These are phyloP conservation scores for Vireo griseus DNA, from an alignment of 2,797 vertebrate genomes.

Conservation along the genomic window DNA sequence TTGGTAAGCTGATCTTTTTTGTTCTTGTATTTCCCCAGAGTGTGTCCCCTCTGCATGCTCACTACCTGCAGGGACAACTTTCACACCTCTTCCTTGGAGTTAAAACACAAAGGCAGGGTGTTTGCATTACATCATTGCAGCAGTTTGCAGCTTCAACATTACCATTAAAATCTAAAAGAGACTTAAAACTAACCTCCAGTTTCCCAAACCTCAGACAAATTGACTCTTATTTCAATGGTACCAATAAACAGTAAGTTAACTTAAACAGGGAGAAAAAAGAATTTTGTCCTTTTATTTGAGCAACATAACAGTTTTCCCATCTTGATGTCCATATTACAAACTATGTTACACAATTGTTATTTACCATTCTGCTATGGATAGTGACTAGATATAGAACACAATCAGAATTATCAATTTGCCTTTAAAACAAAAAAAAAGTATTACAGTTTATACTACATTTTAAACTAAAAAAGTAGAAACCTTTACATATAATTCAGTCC, in stretches of 20 bases:
- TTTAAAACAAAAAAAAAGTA: not conserved
- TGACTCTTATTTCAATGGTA: not conserved
- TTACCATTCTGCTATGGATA: not conserved
- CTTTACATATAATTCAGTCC: not conserved
- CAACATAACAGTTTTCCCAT: not conserved
- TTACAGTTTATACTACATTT: not conserved
- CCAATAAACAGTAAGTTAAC: not conserved
- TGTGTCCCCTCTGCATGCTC: fast-evolving
- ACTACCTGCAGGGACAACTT: not conserved
- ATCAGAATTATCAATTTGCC: not conserved
- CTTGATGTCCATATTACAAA: not conserved
- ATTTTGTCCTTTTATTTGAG: not conserved
- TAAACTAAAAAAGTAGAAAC: not conserved
- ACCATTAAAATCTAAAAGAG: not conserved
- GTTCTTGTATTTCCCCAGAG: not conserved
- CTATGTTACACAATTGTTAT: not conserved
- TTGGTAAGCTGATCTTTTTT: not conserved
- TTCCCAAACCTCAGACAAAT: not conserved
- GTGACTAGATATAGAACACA: not conserved
- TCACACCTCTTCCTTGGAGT: not conserved
- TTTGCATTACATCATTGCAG: not conserved
- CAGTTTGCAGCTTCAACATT: not conserved
- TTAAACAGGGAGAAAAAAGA: not conserved
- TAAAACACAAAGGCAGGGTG: not conserved
- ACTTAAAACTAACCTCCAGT: not conserved